Evolutionary conservation across 2,888 invertebrate genomes (phyloP).

Genomic region (Megamerina dolium): DNA sequence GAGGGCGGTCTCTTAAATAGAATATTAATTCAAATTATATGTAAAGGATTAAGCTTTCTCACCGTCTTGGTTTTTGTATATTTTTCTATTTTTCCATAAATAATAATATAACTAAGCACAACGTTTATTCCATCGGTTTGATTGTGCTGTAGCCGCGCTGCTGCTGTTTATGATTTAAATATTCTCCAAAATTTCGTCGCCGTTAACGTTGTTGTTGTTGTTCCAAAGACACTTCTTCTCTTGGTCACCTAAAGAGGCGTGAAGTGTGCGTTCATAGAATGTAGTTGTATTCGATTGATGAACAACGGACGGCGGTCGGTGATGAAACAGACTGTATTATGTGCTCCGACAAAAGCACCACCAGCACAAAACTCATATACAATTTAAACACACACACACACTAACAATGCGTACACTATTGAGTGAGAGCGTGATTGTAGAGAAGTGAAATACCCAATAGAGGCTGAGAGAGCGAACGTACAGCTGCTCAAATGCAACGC

Average conservation of each 20-base stretch:
- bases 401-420: constrained; percentile 1
- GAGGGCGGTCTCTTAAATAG: neutral
- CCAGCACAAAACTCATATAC: too few relatives aligned
- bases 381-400: constrained; percentile 1
- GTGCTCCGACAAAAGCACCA: constrained; percentile 8
- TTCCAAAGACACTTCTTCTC: constrained; percentile 9
- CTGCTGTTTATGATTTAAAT: neutral
- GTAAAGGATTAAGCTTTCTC: neutral
- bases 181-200: constrained; percentile 1
- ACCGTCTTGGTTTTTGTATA: constrained; percentile 1
- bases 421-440: too few relatives aligned
- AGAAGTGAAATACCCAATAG: too few relatives aligned
- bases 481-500: constrained; percentile 7
- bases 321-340: constrained; percentile 3
- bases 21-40: neutral
- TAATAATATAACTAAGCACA: too few relatives aligned
- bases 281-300: constrained; percentile 5
- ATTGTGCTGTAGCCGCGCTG: neutral
- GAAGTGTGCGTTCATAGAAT: too few relatives aligned
- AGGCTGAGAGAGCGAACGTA: constrained; percentile 8
- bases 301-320: constrained; percentile 3
- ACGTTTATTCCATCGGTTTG: too few relatives aligned
- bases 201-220: too few relatives aligned
- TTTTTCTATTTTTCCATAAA: too few relatives aligned
- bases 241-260: constrained; percentile 12